Conservation (phyloP, 2,797 vertebrate genomes). For the Euphonia xanthogaster region DNA sequence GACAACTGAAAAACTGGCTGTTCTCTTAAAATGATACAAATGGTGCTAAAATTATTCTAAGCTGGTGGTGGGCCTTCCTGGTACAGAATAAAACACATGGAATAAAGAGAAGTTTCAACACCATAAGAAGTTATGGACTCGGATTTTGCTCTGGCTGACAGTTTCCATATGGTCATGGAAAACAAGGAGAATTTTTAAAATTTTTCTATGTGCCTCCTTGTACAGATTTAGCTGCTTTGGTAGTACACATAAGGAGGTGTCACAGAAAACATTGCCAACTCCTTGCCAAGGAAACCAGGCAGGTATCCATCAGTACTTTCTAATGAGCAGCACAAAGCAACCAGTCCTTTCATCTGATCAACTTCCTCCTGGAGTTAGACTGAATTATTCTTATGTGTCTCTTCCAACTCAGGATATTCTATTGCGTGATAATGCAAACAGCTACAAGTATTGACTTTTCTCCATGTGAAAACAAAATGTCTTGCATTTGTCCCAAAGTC, state of each 20-base stretch:
- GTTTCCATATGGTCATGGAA: background rate
- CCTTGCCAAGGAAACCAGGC: background rate
- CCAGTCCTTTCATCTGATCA: background rate
- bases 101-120: background rate
- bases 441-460: background rate
- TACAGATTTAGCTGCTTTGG: background rate
- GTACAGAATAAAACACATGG: background rate
- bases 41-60: background rate
- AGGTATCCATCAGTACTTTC: background rate
- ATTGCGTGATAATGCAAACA: background rate
- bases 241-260: background rate
- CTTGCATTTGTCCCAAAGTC: background rate
- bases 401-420: background rate
- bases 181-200: background rate
- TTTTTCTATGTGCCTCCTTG: background rate
- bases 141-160: background rate
- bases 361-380: background rate
- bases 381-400: background rate
- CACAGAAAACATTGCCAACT: background rate
- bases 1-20: background rate
- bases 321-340: background rate
- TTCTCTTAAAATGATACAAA: fast-evolving
- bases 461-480: background rate
- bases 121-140: background rate
- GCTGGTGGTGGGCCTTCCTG: background rate